A percentile compares a stretch with the other conserved stretches of the same genome.
phyloP scores from a whole-genome alignment of 2,113 vertebrate species.

The Pomatostomus ruficeps region DNA sequence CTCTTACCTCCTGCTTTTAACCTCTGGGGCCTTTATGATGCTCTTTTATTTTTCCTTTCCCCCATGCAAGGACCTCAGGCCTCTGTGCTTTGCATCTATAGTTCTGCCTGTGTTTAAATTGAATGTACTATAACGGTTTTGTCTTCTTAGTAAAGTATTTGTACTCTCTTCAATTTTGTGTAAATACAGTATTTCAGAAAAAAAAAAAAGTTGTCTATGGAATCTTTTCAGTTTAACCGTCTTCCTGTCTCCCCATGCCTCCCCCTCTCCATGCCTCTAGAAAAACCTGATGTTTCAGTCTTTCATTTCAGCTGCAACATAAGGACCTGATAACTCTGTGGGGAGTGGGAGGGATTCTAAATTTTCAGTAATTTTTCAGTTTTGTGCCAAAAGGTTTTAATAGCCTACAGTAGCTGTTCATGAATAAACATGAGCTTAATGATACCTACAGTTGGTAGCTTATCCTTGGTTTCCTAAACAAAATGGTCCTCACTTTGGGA shows the following conservation, averaged over 20 bases:
- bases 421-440: not conserved
- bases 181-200: slow-evolving; percentile 59
- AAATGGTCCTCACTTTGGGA: not conserved
- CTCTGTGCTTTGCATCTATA: slow-evolving; percentile 37
- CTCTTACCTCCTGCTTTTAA: slow-evolving; percentile 16
- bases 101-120: slow-evolving; percentile 68
- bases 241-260: not conserved
- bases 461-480: not conserved
- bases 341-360: slow-evolving; percentile 12
- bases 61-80: slow-evolving; percentile 7
- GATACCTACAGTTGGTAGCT: not conserved
- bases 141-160: slow-evolving; percentile 71
- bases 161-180: slow-evolving; percentile 65
- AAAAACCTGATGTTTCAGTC: not conserved
- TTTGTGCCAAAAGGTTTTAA: slow-evolving; percentile 71
- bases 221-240: not conserved
- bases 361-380: slow-evolving; percentile 61
- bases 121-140: slow-evolving; percentile 76
- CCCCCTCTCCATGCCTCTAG: not conserved
- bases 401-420: not conserved
- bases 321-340: not conserved
- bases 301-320: not conserved
- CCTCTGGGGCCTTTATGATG: slow-evolving; percentile 8
- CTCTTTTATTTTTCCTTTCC: not conserved
- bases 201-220: not conserved